Percentiles rank a stretch among this genome's conserved stretches.
Evolutionary conservation across 2,113 vertebrate genomes (phyloP).

Genomic region (Erythrocercus mccallii): DNA sequence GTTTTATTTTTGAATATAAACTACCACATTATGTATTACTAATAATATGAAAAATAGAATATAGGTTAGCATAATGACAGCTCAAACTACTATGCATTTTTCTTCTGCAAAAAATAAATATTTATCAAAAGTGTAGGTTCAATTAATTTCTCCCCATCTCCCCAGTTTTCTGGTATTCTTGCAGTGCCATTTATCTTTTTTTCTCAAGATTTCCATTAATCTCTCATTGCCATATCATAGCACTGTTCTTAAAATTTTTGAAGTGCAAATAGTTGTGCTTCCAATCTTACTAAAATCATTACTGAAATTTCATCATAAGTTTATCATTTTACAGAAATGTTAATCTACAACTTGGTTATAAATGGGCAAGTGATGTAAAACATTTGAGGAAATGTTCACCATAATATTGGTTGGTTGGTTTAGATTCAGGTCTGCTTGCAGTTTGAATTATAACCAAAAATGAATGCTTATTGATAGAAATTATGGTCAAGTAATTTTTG

Average conservation of each 20-base stretch:
- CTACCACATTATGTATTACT: conserved; percentile 84
- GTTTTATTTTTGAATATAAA: conserved; percentile 88
- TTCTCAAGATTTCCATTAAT: conserved; percentile 73
- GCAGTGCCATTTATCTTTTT: conserved; percentile 74
- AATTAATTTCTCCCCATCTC: conserved; percentile 72
- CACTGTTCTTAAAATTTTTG: conserved; percentile 64
- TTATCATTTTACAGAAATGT: not conserved
- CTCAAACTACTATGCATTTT: conserved; percentile 79
- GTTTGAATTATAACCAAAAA: not conserved
- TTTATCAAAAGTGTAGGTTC: conserved; percentile 80
- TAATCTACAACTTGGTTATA: not conserved
- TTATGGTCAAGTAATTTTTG: conserved; percentile 1
- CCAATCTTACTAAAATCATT: conserved; percentile 58
- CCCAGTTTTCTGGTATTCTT: conserved; percentile 66
- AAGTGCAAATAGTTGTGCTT: conserved; percentile 52
- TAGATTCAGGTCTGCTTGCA: not conserved
- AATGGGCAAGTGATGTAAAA: not conserved
- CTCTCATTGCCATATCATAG: conserved; percentile 61
- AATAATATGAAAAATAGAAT: conserved; percentile 85
- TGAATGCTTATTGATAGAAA: not conserved
- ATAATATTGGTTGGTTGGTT: not conserved
- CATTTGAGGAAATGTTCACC: not conserved
- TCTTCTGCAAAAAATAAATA: conserved; percentile 82
- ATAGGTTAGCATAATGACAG: conserved; percentile 81
- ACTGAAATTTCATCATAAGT: conserved; percentile 18